These are phyloP conservation scores for Pseudochirops corinnae DNA, from an alignment of 2,797 vertebrate genomes.

Conservation along the genomic window DNA sequence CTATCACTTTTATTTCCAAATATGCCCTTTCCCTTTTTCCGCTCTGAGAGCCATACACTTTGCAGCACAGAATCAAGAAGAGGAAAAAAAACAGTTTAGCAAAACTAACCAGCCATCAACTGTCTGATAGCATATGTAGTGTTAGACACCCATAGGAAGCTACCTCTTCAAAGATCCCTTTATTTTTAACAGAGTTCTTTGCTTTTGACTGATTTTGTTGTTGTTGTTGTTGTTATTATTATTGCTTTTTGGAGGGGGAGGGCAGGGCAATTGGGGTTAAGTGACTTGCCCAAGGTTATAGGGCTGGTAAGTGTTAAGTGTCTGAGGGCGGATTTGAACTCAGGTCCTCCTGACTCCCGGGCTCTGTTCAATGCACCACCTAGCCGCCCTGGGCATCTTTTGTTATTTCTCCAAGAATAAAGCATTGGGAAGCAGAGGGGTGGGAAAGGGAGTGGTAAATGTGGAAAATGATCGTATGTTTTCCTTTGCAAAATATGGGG, in stretches of 20 bases:
- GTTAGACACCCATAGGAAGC: background rate
- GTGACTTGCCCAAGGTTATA: no score
- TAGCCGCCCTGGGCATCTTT: background rate
- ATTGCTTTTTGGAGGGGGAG: no score
- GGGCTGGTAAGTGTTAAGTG: no score
- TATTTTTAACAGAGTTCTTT: background rate
- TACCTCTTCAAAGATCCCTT: background rate
- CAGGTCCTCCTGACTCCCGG: no score
- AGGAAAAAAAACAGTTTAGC: background rate
- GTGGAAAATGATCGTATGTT: background rate
- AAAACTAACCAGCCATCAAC: background rate
- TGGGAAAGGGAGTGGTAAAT: background rate
- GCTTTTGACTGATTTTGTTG: background rate
- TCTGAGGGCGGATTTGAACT: no score
- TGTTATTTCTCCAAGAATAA: background rate
- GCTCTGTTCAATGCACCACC: no score
- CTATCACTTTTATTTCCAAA: background rate
- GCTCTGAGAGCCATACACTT: background rate
- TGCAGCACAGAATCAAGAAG: background rate
- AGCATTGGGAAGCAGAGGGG: background rate
- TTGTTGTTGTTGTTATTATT: no score
- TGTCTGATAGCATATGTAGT: background rate
- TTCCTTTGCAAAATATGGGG: background rate
- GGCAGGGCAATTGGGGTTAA: no score
- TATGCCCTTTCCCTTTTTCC: background rate